Evolutionary conservation across 2,888 invertebrate genomes (phyloP), one percentile per base, ranked within the genome.

Genomic region (Mactromeris polynyma): DNA sequence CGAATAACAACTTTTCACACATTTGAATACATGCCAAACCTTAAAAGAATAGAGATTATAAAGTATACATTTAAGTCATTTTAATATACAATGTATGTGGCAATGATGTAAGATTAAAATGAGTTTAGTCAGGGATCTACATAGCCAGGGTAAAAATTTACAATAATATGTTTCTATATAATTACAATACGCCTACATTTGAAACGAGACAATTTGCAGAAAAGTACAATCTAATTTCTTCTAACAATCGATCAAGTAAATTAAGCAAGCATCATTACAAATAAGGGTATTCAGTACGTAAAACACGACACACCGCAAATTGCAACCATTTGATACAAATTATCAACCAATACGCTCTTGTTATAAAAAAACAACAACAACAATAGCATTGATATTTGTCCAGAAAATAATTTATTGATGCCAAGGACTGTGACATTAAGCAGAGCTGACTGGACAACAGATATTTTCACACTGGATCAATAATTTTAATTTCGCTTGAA

Each of bases 401-500:
- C 84, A 84, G 84, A 84, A 84, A 84, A 78, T 84, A 84, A 84
- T 84, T 84, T 78, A 84, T 78, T 84, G 84, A 78, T 78, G 84
- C 51, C 84, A 51, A 36, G 78, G 77, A 51, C 40, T 80, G 79
- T 90, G 90, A 90, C 89, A 89, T 81, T 87, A 82, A 77, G 40
- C 86, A 85, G 87, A 81, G 58, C 80, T 83, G 90, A 90, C 90
- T 90, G 90, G 90, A 90, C 90, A 90, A 80, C 85, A 64, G 46
- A 84, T 88, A 80, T 85, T 84, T 58, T 82, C 85, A 40, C 54
- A 51, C 51, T 81, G 80, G 86, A 91, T 91, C 91, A 88, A 91
- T 91, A 91, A 91, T 88, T 91, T 91, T 91, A 89, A 91, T 91
- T 88, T 85, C 83, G 81, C 86, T 86, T 82, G 81, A 84, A 85